Evolutionary conservation across 2,113 vertebrate genomes (phyloP), one percentile per base, ranked within the genome.

Genomic region (Rhombomys opimus): DNA sequence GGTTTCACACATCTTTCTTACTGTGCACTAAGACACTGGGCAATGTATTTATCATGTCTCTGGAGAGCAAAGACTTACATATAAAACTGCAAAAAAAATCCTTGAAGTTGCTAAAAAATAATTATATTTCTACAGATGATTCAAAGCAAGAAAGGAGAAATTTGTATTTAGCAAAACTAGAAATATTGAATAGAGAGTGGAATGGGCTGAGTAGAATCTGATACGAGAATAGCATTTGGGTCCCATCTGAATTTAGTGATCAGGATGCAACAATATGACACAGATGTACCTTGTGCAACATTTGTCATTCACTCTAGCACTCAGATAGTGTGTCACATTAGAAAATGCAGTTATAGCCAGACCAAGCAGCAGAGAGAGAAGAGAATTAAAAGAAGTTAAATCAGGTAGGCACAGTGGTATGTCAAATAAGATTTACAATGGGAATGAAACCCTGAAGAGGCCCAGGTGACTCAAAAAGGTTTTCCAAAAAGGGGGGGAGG

Each of bases 91-190:
- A 95, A 97, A 97, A 82, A 96, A 81, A 17, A 73, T 97, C 92
- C 78, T 70, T 61, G 89, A 95, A 94, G 78, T 94, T 93, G 59
- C 97, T 97, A 97, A 97, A 70, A 97, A 97, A 96, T 97, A 95
- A 93, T 93, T 92, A 76, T 82, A 96, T 96, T 94, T 93, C 41
- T 82, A 70, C 63, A 88, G 85, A 78, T 52, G 41, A 91, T 92
- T 95, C 87, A 90, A 96, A 96, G 89, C 70, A 95, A 86, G 92
- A 82, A 95, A 41, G 38, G 80, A 97, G 72, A 87, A 87, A 96
- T 94, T 57, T 81, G 7, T 67, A 68, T 93, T 97, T 96, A 96
- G 59, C 15, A 94, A 97, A 97, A 81, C 1, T 90, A 92, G 93
- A 97, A 87, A 57, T 96, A 94, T 93, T 87, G 52, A 97, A 54